phyloP scores from a whole-genome alignment of 2,888 invertebrate species.

The Dusona sp. region DNA sequence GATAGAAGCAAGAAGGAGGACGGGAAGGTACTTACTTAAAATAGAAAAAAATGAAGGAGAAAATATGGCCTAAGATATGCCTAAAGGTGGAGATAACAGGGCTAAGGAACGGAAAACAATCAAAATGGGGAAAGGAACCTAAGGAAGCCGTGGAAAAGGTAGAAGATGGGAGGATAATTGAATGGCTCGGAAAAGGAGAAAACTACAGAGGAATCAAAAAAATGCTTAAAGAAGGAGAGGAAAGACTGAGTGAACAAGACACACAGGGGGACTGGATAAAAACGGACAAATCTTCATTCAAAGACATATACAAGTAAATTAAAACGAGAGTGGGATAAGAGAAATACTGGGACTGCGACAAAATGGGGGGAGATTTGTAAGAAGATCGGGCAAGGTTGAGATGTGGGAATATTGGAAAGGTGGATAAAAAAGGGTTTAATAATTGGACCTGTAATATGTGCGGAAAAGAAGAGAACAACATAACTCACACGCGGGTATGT shows the following conservation, averaged over 20 bases:
- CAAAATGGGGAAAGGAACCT: neutral
- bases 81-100: neutral
- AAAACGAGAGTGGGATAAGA: no score
- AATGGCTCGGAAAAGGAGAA: neutral
- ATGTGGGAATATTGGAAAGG: no score
- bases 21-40: neutral
- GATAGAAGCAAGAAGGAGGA: neutral
- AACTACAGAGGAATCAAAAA: neutral
- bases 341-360: no score
- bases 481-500: no score
- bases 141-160: slow-evolving; percentile 4
- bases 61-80: neutral
- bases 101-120: neutral
- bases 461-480: no score
- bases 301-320: neutral
- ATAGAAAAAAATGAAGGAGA: neutral
- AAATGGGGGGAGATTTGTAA: no score
- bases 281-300: neutral
- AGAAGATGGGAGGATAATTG: neutral
- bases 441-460: no score
- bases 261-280: neutral
- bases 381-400: no score
- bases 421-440: no score
- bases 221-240: neutral
- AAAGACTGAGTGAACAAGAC: neutral